Conservation (phyloP, 2,797 vertebrate genomes). For the Xenops minutus region DNA sequence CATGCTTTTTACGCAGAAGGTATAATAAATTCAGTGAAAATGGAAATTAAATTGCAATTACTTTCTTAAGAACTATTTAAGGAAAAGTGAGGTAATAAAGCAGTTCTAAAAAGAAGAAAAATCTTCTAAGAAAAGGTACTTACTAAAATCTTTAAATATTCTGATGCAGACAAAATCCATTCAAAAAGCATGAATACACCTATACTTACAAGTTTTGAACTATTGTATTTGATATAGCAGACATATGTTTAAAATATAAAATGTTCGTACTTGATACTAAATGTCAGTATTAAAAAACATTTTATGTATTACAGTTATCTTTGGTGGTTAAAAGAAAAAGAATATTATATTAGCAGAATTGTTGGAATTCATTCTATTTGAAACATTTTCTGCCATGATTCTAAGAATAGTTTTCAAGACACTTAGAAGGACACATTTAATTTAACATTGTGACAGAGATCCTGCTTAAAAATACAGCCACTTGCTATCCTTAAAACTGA, state of each 20-base stretch:
- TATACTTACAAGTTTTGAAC: not conserved
- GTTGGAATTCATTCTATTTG: not conserved
- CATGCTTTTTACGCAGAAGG: not conserved
- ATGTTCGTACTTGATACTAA: not conserved
- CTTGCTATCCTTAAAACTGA: not conserved
- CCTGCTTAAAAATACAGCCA: not conserved
- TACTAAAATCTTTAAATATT: not conserved
- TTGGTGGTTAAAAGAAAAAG: not conserved
- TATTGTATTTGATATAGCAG: not conserved
- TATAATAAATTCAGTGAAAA: not conserved
- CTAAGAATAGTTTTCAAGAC: not conserved
- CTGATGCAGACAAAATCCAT: not conserved
- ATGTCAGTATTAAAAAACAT: not conserved
- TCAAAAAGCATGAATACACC: not conserved
- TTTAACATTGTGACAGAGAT: conserved; percentile 9
- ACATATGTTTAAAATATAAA: not conserved
- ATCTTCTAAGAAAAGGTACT: not conserved
- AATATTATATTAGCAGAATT: not conserved
- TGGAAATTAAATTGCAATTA: not conserved
- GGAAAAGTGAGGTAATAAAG: not conserved
- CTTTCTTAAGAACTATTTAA: not conserved
- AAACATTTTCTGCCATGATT: not conserved
- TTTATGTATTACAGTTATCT: not conserved
- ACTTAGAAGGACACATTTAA: conserved; percentile 1
- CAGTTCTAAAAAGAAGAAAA: not conserved